Percentiles rank a stretch among this genome's conserved stretches.
Evolutionary conservation across 2,888 invertebrate species (phyloP).

Genomic region (Epinotia ramella): DNA sequence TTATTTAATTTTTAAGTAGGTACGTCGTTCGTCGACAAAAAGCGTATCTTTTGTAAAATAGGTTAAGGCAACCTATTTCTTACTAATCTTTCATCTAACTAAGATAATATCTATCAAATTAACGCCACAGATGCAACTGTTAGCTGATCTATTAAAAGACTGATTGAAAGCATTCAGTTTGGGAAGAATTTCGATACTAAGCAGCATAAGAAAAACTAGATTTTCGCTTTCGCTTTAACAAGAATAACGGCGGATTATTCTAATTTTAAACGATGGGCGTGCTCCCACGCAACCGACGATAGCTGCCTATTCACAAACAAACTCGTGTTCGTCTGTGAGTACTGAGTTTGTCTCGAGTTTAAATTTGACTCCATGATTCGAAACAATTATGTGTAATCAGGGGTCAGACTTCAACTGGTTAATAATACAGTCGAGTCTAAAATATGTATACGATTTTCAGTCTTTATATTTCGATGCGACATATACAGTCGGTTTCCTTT

Average conservation of each 20-base stretch:
- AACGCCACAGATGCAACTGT: conserved; percentile 4
- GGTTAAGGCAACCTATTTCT: neutral
- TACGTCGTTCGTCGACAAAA: neutral
- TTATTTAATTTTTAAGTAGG: too few species aligned
- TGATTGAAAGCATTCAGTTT: neutral
- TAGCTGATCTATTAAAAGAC: conserved; percentile 5
- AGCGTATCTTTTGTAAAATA: neutral
- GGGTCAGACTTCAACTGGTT: neutral
- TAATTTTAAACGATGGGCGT: conserved; percentile 33
- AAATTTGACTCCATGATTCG: neutral
- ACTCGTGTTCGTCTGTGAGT: neutral
- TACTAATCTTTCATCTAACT: neutral
- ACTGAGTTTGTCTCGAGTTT: neutral
- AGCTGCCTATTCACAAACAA: conserved; percentile 4
- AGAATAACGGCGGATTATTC: conserved; percentile 38
- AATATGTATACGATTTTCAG: neutral
- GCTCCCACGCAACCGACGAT: conserved; percentile 61
- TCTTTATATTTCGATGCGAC: neutral
- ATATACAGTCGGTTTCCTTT: neutral
- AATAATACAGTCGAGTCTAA: neutral
- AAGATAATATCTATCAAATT: neutral
- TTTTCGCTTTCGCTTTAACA: conserved; percentile 22
- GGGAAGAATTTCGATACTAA: neutral
- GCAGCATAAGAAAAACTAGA: conserved; percentile 26
- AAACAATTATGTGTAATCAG: neutral